Evolutionary conservation across 2,888 invertebrate species (phyloP), one percentile per base, ranked within the genome.

Genomic region (Parascotia fuliginaria): DNA sequence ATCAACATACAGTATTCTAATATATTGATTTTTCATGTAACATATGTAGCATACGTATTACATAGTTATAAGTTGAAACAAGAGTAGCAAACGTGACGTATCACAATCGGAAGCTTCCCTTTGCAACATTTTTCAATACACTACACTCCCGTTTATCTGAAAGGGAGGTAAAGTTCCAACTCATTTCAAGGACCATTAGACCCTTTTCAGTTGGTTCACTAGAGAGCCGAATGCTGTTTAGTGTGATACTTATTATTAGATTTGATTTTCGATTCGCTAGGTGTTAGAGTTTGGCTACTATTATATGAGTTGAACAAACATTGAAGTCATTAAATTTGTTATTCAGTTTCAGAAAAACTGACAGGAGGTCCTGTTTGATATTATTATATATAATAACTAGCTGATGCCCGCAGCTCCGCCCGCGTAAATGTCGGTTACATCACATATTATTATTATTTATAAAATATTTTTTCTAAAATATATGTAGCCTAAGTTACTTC

Each of bases 61-160:
- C n/a, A 14, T 13, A n/a, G n/a, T 34, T 14, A n/a, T 14, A 7
- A 19, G 19, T 32, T 12, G 24, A 24, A 34, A 44, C 34, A 14
- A 19, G 12, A 22, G 15, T 12, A 31, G 34, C 16, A 42, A 46
- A 56, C 61, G 65, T 65, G 70, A 47, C 53, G 60, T 60, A 65
- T 65, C 70, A 27, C 50, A 46, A 69, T 69, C 61, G 42, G 42
- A 38, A 28, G 15, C 43, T 42, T 60, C 52, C 37, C 41, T 37
- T 44, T 32, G 36, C 31, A 33, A 37, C 42, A 47, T 24, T 47
- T 65, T 60, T 51, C 53, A 42, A 56, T 60, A 61, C 33, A 49
- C 41, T 51, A 45, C 41, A 36, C 40, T 45, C 44, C 39, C 60
- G 55, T 63, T 65, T 40, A 49, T 29, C 36, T 5, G 14, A 43